Evolutionary conservation across 2,797 vertebrate genomes (phyloP).

Genomic region (Glyptemys insculpta): DNA sequence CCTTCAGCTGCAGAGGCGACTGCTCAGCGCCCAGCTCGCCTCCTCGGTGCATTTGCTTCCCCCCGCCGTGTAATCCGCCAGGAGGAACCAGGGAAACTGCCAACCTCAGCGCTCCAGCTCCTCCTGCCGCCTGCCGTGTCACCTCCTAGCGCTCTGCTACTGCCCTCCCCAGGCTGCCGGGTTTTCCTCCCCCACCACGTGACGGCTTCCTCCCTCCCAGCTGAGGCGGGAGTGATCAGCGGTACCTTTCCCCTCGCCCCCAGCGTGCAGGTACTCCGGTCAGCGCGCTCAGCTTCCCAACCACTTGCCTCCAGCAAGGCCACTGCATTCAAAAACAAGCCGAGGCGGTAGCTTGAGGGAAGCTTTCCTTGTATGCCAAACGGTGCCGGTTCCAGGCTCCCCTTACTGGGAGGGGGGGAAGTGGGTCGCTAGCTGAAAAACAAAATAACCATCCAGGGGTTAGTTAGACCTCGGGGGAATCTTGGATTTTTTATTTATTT

Average conservation of each 20-base stretch:
- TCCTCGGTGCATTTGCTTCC: neutral
- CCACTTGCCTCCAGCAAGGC: neutral
- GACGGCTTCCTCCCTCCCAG: constrained; percentile 48
- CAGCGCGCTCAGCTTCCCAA: neutral
- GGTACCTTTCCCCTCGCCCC: constrained; percentile 14
- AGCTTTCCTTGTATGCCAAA: neutral
- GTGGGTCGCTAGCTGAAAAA: neutral
- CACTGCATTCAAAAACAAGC: neutral
- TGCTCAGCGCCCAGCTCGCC: neutral
- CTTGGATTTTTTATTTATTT: no score
- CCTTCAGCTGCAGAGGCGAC: neutral
- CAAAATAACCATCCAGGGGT: neutral
- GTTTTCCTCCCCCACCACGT: constrained; percentile 64
- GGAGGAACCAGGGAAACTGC: neutral
- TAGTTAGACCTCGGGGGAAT: neutral
- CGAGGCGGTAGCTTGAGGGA: neutral
- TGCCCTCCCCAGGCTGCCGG: constrained; percentile 25
- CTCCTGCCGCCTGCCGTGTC: neutral
- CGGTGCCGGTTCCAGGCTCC: neutral
- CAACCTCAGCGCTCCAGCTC: neutral
- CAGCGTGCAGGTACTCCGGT: neutral
- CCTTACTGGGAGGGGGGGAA: neutral
- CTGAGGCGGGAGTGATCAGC: neutral
- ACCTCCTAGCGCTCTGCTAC: constrained; percentile 3
- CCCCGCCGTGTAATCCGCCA: neutral